phyloP scores from a whole-genome alignment of 1,140 invertebrate species.

The Drosophila kepulauana region DNA sequence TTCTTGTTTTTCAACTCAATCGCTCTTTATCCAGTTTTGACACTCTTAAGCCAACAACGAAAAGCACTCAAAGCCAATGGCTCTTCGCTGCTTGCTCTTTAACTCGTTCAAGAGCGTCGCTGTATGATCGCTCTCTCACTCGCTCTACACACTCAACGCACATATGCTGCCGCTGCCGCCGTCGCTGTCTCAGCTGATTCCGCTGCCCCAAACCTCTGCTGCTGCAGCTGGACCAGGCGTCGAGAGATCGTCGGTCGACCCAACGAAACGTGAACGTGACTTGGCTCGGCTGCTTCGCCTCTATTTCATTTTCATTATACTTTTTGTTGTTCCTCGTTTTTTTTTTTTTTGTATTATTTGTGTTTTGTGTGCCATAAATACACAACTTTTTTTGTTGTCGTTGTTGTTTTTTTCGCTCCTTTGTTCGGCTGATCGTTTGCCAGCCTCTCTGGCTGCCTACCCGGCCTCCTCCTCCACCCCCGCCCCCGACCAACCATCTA shows the following conservation, averaged over 20 bases:
- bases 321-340: slow-evolving; percentile 40
- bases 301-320: slow-evolving; percentile 34
- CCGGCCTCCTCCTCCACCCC: neutral
- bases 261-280: slow-evolving; percentile 70
- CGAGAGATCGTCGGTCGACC: slow-evolving; percentile 39
- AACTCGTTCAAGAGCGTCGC: slow-evolving; percentile 6
- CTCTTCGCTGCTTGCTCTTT: slow-evolving; percentile 16
- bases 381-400: slow-evolving; percentile 31
- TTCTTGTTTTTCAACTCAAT: slow-evolving; percentile 15
- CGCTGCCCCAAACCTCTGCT: neutral
- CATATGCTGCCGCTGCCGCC: neutral
- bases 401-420: slow-evolving; percentile 52
- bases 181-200: slow-evolving; percentile 31
- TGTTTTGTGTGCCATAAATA: slow-evolving; percentile 56
- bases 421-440: slow-evolving; percentile 66
- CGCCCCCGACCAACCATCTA: neutral
- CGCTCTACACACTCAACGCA: slow-evolving; percentile 15
- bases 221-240: neutral
- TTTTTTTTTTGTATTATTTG: slow-evolving; percentile 26
- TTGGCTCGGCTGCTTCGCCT: slow-evolving; percentile 44
- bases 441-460: slow-evolving; percentile 30
- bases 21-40: neutral
- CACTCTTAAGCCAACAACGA: slow-evolving; percentile 9
- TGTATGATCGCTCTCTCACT: neutral
- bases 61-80: slow-evolving; percentile 1